Conservation (phyloP, 2,797 vertebrate species). For the Myioborus melanocephalus region DNA sequence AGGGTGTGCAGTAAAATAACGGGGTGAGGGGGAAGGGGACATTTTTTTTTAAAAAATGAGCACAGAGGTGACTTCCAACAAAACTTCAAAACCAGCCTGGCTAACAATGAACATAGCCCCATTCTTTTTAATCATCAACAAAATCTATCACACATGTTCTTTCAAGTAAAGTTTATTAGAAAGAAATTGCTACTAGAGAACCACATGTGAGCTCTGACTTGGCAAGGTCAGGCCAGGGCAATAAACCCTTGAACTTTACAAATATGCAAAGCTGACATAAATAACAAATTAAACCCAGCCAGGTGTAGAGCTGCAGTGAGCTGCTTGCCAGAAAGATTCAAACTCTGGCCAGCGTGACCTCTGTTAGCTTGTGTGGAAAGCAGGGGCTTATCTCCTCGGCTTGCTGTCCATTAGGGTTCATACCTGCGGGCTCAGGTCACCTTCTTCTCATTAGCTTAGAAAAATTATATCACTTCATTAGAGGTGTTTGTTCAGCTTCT, state of each 20-base stretch:
- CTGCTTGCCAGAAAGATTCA: constrained; percentile 68
- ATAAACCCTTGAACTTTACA: constrained; percentile 87
- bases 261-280: constrained; percentile 87
- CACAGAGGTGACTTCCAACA: constrained; percentile 75
- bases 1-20: constrained; percentile 68
- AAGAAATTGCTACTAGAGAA: constrained; percentile 82
- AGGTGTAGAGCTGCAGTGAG: constrained; percentile 74
- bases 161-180: constrained; percentile 85
- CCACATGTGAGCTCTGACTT: constrained; percentile 84
- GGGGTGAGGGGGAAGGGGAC: constrained; percentile 54
- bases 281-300: constrained; percentile 85
- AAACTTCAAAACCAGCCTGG: constrained; percentile 79
- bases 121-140: constrained; percentile 82
- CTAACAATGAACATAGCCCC: constrained; percentile 76
- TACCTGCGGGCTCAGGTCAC: constrained; percentile 57
- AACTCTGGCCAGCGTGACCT: constrained; percentile 61
- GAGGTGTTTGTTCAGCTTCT: constrained; percentile 21
- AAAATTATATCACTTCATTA: constrained; percentile 58
- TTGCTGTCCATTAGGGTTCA: constrained; percentile 59
- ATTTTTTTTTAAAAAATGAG: constrained; percentile 63
- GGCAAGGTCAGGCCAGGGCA: constrained; percentile 82
- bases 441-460: constrained; percentile 60
- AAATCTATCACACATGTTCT: constrained; percentile 85
- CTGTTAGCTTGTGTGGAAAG: constrained; percentile 72
- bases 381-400: constrained; percentile 64